Evolutionary conservation across 2,113 vertebrate species (phyloP), one percentile per base, ranked within the genome.

Genomic region (Psammodynastes pulverulentus): DNA sequence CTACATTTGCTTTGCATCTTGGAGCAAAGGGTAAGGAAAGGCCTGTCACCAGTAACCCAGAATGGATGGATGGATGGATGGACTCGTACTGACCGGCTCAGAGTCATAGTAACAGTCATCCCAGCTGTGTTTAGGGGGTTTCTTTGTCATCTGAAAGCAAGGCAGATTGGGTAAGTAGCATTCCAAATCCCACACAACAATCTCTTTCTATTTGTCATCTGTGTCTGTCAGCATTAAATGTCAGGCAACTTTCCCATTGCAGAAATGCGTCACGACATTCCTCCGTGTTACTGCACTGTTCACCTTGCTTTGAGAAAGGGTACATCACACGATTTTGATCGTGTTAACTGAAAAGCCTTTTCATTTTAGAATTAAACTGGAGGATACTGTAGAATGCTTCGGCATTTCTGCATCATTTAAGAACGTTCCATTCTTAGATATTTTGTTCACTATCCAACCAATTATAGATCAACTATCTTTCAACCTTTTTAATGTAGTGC

Each of bases 101-200:
- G 98, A 98, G 95, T 99, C 99, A 99, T 96, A 98, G 98, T 98
- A 98, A 98, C 96, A 98, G 97, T 98, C 98, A 97, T 99, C 99
- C 99, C 99, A 99, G 97, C 98, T 98, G 97, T 97, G 98, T 97
- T 98, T 98, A 95, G 97, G 98, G 93, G 97, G 97, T 98, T 97
- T 98, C 98, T 98, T 98, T 98, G 98, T 98, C 98, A 98, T 99
- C 99, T 99, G 98, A 98, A 99, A 99, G 97, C 97, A 97, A 98
- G 98, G 98, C 97, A 98, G 93, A 99, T 94, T 19, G 51, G 95
- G 97, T 98, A 98, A 96, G 96, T 79, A 97, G 95, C 96, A 96
- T 93, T 96, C 45, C 95, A 93, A 90, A 94, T 89, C 94, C 93
- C 95, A 92, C 34, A 51, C 5, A 95, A 39, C 93, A 54, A 90